Evolutionary conservation across 2,888 invertebrate species (phyloP).

Genomic region (Torymus tubicola): DNA sequence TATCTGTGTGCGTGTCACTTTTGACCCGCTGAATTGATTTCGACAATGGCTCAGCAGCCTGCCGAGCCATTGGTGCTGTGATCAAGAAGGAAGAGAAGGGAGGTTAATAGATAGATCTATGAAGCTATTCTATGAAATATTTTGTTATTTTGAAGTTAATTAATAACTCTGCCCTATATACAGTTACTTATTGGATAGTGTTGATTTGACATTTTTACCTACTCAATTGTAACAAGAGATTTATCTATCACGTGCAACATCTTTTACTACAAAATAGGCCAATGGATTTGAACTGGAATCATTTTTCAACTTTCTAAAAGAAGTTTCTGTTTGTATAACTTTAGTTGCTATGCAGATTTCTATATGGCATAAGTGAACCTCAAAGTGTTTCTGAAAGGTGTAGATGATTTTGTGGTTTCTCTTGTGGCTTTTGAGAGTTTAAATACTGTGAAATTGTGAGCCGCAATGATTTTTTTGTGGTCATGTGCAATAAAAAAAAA

Average conservation of each 20-base stretch:
- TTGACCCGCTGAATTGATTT: conserved; percentile 2
- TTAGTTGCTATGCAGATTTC: conserved; percentile 42
- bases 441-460: conserved; percentile 18
- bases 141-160: background rate
- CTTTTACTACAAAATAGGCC: no score
- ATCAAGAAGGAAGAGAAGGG: no score
- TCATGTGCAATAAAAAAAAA: conserved; percentile 1
- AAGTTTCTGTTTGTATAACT: background rate
- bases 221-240: no score
- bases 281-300: no score
- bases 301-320: no score
- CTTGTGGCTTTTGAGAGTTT: conserved; percentile 32
- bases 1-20: background rate
- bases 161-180: background rate
- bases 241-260: no score
- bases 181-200: no score
- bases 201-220: no score
- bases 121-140: no score
- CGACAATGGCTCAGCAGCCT: background rate
- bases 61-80: no score
- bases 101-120: no score
- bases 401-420: conserved; percentile 48
- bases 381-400: background rate
- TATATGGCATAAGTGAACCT: conserved; percentile 35
- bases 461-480: conserved; percentile 30